Conservation (phyloP, 2,113 vertebrate species). For the Barbus barbus region DNA sequence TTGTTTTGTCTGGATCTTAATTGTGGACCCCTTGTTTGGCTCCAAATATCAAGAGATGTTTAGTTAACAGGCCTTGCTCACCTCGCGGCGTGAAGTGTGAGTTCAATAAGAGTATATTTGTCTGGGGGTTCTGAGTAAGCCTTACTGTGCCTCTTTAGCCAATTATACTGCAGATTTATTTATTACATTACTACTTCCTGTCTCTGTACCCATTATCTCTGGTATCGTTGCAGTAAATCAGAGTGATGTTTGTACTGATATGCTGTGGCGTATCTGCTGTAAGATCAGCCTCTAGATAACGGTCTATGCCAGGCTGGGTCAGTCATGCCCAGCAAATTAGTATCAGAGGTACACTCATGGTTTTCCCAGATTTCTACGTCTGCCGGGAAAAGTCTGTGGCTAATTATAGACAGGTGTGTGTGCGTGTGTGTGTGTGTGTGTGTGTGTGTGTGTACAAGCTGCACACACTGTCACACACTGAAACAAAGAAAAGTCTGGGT, state of each 20-base stretch:
- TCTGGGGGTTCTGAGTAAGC: constrained; percentile 6
- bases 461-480: background rate
- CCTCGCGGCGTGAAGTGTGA: constrained; percentile 8
- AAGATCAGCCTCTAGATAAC: constrained; percentile 34
- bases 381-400: constrained; percentile 50
- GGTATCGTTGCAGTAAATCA: background rate
- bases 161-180: constrained; percentile 9
- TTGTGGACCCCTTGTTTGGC: constrained; percentile 8
- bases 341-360: constrained; percentile 26
- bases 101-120: background rate
- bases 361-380: constrained; percentile 28
- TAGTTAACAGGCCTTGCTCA: constrained; percentile 12
- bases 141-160: background rate
- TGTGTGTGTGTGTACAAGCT: no score
- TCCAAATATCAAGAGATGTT: constrained; percentile 11
- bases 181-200: constrained; percentile 26
- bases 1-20: constrained; percentile 36
- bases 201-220: constrained; percentile 6
- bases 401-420: constrained; percentile 53
- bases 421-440: constrained; percentile 33
- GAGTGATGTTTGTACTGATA: constrained; percentile 1
- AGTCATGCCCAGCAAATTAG: background rate
- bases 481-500: no score
- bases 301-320: background rate
- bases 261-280: background rate